Conservation (phyloP, 2,888 invertebrate species). For the Drosophila suboccidentalis region DNA sequence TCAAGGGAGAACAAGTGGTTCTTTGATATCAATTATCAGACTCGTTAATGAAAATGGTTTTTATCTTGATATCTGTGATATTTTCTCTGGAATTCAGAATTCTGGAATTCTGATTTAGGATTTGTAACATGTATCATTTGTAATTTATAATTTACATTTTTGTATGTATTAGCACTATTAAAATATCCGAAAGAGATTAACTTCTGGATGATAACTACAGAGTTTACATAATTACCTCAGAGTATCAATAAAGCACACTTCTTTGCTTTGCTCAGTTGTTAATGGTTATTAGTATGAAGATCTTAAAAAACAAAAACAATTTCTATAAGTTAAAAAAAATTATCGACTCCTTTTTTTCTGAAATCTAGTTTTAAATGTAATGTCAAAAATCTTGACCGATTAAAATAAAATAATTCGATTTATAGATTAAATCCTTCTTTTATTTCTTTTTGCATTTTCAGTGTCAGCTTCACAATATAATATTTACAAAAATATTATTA, state of each 20-base stretch:
- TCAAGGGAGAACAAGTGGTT: conserved; percentile 10
- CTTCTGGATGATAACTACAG: neutral
- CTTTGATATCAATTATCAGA: conserved; percentile 15
- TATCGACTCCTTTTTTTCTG: too few species aligned
- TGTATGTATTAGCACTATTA: neutral
- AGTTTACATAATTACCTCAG: too few species aligned
- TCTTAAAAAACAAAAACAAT: too few species aligned
- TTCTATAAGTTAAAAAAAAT: too few species aligned
- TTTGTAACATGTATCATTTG: neutral
- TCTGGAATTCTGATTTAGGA: neutral
- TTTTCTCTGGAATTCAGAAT: neutral
- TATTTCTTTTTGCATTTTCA: neutral
- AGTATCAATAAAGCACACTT: too few species aligned
- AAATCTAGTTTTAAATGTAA: too few species aligned
- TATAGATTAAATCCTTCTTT: too few species aligned
- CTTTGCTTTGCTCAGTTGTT: too few species aligned
- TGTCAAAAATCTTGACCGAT: too few species aligned
- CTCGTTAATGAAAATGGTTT: conserved; percentile 2
- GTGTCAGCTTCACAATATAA: neutral
- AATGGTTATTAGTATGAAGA: too few species aligned
- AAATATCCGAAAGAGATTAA: neutral
- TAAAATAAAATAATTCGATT: too few species aligned
- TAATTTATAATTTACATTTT: neutral
- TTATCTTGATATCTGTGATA: neutral
- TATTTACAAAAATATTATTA: neutral